phyloP scores from a whole-genome alignment of 1,140 invertebrate species.

The Hormaphis cornu region DNA sequence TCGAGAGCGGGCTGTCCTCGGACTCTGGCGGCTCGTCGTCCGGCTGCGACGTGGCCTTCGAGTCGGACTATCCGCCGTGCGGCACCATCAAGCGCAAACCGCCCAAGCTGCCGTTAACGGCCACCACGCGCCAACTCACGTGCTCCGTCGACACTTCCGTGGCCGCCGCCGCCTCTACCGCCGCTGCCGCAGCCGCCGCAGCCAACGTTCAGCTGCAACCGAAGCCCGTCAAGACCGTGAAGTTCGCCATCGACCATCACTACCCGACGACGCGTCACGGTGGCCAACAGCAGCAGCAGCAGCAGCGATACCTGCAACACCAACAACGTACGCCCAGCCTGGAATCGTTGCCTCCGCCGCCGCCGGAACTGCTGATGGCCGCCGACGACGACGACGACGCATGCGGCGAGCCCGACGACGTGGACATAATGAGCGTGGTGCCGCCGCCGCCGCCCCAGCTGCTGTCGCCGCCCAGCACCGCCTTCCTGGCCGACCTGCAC shows the following conservation, averaged over 20 bases:
- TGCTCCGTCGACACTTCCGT: slow-evolving; percentile 33
- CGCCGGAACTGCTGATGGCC: slow-evolving; percentile 56
- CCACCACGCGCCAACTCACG: slow-evolving; percentile 70
- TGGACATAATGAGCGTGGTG: slow-evolving; percentile 37
- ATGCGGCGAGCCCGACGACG: slow-evolving; percentile 36
- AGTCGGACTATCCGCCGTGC: slow-evolving; percentile 40
- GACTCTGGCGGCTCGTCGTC: slow-evolving; percentile 33
- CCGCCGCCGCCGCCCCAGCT: slow-evolving; percentile 52
- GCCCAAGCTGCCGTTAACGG: slow-evolving; percentile 79
- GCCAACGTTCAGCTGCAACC: background rate
- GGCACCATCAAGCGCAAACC: slow-evolving; percentile 80
- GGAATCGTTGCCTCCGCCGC: slow-evolving; percentile 65
- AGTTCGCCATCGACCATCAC: background rate
- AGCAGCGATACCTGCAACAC: background rate
- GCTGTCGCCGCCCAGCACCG: slow-evolving; percentile 51
- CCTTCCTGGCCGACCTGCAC: slow-evolving; percentile 78
- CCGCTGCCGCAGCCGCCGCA: background rate
- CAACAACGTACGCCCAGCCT: slow-evolving; percentile 47
- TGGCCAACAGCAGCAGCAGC: too few relatives aligned
- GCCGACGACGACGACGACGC: slow-evolving; percentile 44
- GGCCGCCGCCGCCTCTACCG: background rate
- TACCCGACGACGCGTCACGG: background rate
- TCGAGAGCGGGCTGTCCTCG: slow-evolving; percentile 50
- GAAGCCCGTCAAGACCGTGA: slow-evolving; percentile 15
- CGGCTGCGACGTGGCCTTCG: slow-evolving; percentile 38